Percentiles rank a stretch among this genome's conserved stretches.
These are phyloP conservation scores for Sciurus niger DNA, from an alignment of 2,113 vertebrate species.

Conservation along the genomic window DNA sequence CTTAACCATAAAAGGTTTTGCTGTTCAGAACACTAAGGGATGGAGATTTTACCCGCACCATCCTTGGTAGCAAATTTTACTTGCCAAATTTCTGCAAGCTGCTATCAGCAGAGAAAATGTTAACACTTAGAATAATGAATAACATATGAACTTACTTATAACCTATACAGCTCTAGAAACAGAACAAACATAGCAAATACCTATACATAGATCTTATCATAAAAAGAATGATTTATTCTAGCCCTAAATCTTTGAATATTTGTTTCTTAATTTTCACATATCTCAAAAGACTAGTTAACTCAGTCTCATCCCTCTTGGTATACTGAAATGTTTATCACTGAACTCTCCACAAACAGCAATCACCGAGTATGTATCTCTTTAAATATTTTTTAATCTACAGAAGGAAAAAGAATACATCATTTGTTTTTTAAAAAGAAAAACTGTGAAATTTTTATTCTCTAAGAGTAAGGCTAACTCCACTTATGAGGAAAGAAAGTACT, in stretches of 20 bases:
- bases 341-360: not conserved
- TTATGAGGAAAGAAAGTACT: constrained; percentile 82
- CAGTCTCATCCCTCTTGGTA: not conserved
- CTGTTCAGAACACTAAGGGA: constrained; percentile 87
- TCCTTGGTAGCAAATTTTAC: constrained; percentile 78
- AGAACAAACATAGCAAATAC: constrained; percentile 16
- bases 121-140: constrained; percentile 81
- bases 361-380: not conserved
- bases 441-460: constrained; percentile 57
- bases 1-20: constrained; percentile 91
- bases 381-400: not conserved
- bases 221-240: not conserved
- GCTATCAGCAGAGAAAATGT: constrained; percentile 86
- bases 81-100: constrained; percentile 82
- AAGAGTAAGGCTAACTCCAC: constrained; percentile 82
- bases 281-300: not conserved
- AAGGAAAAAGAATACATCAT: not conserved
- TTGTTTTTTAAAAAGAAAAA: not conserved
- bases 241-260: not conserved
- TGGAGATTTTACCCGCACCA: constrained; percentile 85
- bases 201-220: not conserved
- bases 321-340: not conserved
- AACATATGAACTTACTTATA: constrained; percentile 79
- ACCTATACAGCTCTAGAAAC: constrained; percentile 62
- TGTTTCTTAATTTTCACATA: not conserved